phyloP scores from a whole-genome alignment of 2,888 invertebrate species.

The Apamea anceps region DNA sequence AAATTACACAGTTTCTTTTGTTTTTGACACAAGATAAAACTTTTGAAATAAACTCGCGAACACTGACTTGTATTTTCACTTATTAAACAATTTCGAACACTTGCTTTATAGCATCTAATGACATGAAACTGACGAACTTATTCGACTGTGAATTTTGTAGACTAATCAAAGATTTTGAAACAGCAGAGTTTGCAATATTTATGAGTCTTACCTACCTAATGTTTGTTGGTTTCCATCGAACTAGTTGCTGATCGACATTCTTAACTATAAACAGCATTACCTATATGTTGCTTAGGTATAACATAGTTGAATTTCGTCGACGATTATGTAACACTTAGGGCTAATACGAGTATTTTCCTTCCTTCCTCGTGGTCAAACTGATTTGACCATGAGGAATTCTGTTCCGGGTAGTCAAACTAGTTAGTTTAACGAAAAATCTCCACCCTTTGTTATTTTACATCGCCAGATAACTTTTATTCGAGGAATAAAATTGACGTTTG shows the following conservation, averaged over 20 bases:
- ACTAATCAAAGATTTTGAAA: constrained; percentile 5
- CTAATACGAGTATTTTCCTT: no score
- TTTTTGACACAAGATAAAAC: background rate
- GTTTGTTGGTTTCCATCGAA: background rate
- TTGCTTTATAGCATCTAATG: background rate
- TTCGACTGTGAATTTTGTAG: background rate
- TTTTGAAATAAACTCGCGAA: background rate
- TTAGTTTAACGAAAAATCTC: no score
- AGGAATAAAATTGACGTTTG: no score
- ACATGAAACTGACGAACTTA: background rate
- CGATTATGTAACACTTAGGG: background rate
- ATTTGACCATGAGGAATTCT: no score
- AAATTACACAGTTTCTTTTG: background rate
- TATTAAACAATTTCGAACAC: background rate
- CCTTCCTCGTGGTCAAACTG: no score
- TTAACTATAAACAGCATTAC: background rate
- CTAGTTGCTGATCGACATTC: constrained; percentile 1
- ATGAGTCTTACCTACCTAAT: background rate
- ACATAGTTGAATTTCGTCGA: background rate
- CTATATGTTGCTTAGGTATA: no score
- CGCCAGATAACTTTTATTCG: no score
- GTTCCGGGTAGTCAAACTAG: no score
- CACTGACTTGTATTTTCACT: background rate
- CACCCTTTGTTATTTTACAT: no score
- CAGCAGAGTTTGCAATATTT: constrained; percentile 6